These are phyloP conservation scores for Malurus melanocephalus DNA, from an alignment of 2,113 vertebrate species.

Conservation along the genomic window DNA sequence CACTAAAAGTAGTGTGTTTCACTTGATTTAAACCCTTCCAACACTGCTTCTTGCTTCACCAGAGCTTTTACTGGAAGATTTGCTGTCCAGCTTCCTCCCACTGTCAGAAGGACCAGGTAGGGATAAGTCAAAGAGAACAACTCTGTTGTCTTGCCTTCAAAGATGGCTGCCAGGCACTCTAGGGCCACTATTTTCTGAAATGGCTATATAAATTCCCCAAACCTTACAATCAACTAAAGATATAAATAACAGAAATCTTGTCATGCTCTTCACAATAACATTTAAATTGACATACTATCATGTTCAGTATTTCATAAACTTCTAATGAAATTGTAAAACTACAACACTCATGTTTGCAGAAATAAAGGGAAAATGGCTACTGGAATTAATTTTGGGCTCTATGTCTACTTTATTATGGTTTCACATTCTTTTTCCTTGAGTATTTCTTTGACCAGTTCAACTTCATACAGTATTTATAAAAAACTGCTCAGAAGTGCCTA, in stretches of 20 bases:
- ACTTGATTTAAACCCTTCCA: not conserved
- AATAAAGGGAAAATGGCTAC: not conserved
- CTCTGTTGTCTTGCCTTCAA: not conserved
- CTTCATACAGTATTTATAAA: not conserved
- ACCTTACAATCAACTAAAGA: not conserved
- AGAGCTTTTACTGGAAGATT: not conserved
- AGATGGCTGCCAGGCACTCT: not conserved
- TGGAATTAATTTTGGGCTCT: not conserved
- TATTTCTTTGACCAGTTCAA: not conserved
- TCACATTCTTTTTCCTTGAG: not conserved
- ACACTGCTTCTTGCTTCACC: not conserved
- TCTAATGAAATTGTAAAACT: not conserved
- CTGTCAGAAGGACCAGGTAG: not conserved
- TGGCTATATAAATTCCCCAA: not conserved
- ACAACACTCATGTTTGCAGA: not conserved
- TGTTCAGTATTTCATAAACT: not conserved
- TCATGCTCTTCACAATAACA: not conserved
- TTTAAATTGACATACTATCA: not conserved
- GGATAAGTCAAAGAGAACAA: not conserved
- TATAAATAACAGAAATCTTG: not conserved
- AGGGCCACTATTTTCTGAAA: not conserved
- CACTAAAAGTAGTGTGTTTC: not conserved
- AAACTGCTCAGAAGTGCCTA: not conserved
- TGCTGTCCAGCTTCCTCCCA: not conserved
- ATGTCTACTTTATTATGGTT: not conserved